Percentiles rank a stretch among this genome's conserved stretches.
Conservation (phyloP, 2,797 vertebrate species). For the Hydrolagus colliei region DNA sequence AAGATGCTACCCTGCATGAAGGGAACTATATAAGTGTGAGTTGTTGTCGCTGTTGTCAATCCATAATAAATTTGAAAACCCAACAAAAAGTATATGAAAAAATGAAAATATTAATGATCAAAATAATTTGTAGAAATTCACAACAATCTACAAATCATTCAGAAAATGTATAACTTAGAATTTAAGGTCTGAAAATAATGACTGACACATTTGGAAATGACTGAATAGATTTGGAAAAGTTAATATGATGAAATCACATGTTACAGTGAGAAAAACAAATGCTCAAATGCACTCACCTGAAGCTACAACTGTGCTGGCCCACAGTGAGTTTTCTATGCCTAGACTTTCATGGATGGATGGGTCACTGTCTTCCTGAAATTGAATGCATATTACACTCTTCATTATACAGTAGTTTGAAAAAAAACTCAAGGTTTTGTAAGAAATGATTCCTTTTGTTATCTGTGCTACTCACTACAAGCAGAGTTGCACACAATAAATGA, state of each 20-base stretch:
- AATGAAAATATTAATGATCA: no score
- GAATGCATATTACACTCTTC: conserved; percentile 24
- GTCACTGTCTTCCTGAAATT: conserved; percentile 78
- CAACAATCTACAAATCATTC: background rate
- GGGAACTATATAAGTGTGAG: no score
- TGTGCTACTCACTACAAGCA: background rate
- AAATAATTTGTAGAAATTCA: background rate
- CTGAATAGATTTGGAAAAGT: background rate
- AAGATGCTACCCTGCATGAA: no score
- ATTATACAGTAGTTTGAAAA: background rate
- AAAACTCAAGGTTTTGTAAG: background rate
- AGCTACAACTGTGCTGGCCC: conserved; percentile 93
- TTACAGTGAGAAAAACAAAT: background rate
- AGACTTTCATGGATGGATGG: conserved; percentile 87
- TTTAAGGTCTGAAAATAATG: background rate
- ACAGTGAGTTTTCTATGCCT: conserved; percentile 87
- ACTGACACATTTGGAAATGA: background rate
- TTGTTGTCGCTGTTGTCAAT: no score
- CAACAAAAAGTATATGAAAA: no score
- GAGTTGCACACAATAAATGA: background rate
- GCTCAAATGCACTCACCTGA: conserved; percentile 65
- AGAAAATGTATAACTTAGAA: background rate
- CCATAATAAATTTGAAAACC: no score
- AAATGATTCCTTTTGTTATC: background rate
- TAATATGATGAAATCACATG: background rate